Percentiles rank a stretch among this genome's conserved stretches.
Conservation (phyloP, 2,113 vertebrate genomes). For the Callionymus lyra region DNA sequence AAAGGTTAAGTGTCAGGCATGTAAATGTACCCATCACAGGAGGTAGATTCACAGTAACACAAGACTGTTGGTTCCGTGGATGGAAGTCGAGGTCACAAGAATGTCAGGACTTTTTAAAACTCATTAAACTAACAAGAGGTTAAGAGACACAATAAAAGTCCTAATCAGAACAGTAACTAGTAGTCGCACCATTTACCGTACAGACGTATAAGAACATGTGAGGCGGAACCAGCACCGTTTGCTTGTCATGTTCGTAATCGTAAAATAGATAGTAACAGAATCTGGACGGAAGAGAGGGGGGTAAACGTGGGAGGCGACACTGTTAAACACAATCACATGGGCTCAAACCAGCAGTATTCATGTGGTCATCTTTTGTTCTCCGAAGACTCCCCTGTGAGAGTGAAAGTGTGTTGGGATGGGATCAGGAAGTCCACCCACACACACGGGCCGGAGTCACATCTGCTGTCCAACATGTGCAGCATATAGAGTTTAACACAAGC, state of each 20-base stretch:
- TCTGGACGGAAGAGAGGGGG: neutral
- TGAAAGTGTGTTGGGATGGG: constrained; percentile 39
- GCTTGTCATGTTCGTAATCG: too few species aligned
- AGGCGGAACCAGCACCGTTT: neutral
- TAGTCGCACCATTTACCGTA: too few species aligned
- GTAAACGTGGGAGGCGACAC: neutral
- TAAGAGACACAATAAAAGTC: too few species aligned
- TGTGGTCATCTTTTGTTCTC: constrained; percentile 40
- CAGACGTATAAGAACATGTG: too few species aligned
- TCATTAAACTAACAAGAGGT: constrained; percentile 30
- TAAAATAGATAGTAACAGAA: neutral
- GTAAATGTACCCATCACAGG: too few species aligned
- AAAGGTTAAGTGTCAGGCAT: too few species aligned
- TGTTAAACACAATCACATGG: constrained; percentile 1
- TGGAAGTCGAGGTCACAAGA: constrained; percentile 15
- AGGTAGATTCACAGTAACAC: constrained; percentile 20
- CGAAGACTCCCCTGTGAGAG: constrained; percentile 39
- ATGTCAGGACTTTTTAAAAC: constrained; percentile 40
- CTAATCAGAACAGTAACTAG: too few species aligned
- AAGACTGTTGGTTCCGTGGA: constrained; percentile 14
- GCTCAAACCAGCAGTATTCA: constrained; percentile 9
- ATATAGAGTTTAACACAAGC: constrained; percentile 28
- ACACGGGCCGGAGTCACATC: constrained; percentile 36
- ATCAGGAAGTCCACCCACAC: constrained; percentile 43
- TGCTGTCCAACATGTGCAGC: constrained; percentile 36